Evolutionary conservation across 1,140 invertebrate species (phyloP), one percentile per base, ranked within the genome.

Genomic region (Antheraea pernyi): DNA sequence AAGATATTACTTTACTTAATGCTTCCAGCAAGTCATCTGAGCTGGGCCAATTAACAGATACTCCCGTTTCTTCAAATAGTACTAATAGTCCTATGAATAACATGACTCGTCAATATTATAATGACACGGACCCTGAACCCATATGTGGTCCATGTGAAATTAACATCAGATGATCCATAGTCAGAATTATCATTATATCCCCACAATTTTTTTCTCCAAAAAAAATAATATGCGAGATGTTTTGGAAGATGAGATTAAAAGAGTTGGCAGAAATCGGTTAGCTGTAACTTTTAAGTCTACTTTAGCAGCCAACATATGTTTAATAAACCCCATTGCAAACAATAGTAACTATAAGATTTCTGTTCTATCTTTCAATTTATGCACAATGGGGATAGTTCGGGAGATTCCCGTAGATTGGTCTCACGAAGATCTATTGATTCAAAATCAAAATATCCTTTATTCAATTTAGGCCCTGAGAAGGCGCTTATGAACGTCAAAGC

Each of bases 321-420:
- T 53, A 2, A 53, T 10, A 9, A 53, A 53, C 46, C 5, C 46
- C 13, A 1, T 53, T 13, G 5, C 16, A 53, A n/a, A 13, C 13
- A 53, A 13, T 6, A n/a, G 1, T 16, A 53, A 53, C 13, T 53
- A 53, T 16, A 53, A 53, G 16, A 58, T 60, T 19, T 67, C 63
- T 19, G 67, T 71, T 58, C 70, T 66, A 39, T 46, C 62, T 46
- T 60, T 36, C 46, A 59, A 72, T 68, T 9, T 68, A 22, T 65
- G 48, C 0, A 59, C 53, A 19, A 58, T 73, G 63, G 67, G 71
- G 0, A 19, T 73, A 18, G 59, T 69, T 13, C 13, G 64, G 11
- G 67, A 46, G 13, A 46, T 73, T 19, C 71, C 71, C 4, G 19
- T 42, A 1, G 71, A 73, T 7, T 67, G 59, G 64, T 39, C 59